Conservation (phyloP, 2,113 vertebrate species). For the Callithrix jacchus region DNA sequence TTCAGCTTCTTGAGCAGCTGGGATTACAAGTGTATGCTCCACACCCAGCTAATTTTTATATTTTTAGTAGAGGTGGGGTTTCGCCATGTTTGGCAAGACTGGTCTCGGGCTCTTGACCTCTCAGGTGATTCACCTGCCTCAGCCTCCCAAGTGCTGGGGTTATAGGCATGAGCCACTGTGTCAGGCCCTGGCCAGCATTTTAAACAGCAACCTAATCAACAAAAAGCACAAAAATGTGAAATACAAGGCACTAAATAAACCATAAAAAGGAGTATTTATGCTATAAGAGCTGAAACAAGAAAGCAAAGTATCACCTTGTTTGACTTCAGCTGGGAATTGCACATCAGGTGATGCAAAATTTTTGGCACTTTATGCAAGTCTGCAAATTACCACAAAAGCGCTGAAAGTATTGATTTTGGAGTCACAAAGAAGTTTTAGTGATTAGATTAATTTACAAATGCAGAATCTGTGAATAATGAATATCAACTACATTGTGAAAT, state of each 20-base stretch:
- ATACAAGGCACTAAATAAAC: neutral
- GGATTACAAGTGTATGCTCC: too few species aligned
- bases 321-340: accelerated
- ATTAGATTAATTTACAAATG: neutral
- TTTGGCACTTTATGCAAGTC: neutral
- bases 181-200: neutral
- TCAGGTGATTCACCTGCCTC: too few species aligned
- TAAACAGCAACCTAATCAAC: neutral
- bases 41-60: too few species aligned
- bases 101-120: too few species aligned
- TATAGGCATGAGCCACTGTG: too few species aligned
- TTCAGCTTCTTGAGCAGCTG: too few species aligned
- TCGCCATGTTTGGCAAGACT: too few species aligned
- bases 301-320: neutral
- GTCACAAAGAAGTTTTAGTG: neutral
- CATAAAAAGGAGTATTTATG: neutral
- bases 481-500: neutral
- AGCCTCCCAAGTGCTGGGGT: too few species aligned
- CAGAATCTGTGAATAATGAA: neutral
- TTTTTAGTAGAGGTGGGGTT: too few species aligned
- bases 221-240: neutral
- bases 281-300: neutral
- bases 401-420: neutral
- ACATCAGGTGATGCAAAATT: neutral
- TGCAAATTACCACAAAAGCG: neutral